Evolutionary conservation across 2,113 vertebrate genomes (phyloP).

Genomic region (Campylorhamphus procurvoides): DNA sequence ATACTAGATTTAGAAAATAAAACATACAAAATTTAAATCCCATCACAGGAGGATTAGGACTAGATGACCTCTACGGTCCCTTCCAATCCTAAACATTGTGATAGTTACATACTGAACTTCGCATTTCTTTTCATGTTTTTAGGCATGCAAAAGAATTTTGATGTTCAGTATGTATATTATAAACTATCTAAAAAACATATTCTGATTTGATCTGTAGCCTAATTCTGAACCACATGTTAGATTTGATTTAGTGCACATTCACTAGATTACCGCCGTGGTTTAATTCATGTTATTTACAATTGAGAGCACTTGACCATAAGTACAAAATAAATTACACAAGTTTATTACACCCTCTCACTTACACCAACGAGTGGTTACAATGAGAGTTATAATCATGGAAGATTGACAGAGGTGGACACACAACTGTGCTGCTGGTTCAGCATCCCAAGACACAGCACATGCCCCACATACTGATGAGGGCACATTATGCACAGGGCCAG

Average conservation of each 20-base stretch:
- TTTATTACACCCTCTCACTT: not conserved
- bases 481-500: not conserved
- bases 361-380: not conserved
- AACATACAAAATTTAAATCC: not conserved
- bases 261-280: not conserved
- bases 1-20: not conserved
- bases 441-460: not conserved
- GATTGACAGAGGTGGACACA: not conserved
- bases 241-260: not conserved
- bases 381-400: not conserved
- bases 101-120: not conserved
- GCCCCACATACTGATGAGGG: not conserved
- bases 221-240: not conserved
- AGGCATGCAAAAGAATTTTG: not conserved
- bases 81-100: not conserved
- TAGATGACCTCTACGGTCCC: no score
- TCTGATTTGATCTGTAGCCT: not conserved
- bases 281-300: not conserved
- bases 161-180: not conserved
- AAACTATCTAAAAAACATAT: not conserved
- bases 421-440: not conserved
- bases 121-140: not conserved
- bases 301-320: not conserved
- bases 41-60: not conserved
- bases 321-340: conserved; percentile 7